phyloP scores from a whole-genome alignment of 2,113 vertebrate genomes.

The Gymnobelideus leadbeateri region DNA sequence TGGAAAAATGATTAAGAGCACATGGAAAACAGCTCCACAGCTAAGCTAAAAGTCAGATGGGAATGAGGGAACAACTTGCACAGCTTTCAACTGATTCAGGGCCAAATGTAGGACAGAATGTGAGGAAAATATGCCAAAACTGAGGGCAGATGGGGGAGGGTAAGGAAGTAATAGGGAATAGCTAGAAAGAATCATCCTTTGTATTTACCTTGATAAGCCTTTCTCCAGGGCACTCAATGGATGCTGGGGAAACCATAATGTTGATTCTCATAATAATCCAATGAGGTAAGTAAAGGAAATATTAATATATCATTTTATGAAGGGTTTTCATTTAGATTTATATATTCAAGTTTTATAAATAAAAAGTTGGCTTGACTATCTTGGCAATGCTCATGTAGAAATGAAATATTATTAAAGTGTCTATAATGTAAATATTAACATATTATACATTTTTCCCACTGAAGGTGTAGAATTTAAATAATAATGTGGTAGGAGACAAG shows the following conservation, averaged over 20 bases:
- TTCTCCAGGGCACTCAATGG: conserved; percentile 55
- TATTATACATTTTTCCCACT: conserved; percentile 66
- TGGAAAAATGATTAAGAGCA: conserved; percentile 82
- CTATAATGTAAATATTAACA: conserved; percentile 77
- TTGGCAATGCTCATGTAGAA: conserved; percentile 75
- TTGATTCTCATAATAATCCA: conserved; percentile 35
- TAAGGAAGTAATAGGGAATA: conserved; percentile 47
- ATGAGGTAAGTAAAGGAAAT: conserved; percentile 54
- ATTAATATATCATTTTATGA: conserved; percentile 64
- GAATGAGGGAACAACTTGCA: conserved; percentile 78
- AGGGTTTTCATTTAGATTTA: conserved; percentile 71
- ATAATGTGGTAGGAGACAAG: conserved; percentile 69
- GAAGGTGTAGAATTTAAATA: conserved; percentile 64
- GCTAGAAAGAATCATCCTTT: conserved; percentile 74
- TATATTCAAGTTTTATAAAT: conserved; percentile 74
- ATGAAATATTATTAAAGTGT: conserved; percentile 72
- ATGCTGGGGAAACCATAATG: conserved; percentile 42
- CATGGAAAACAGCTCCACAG: conserved; percentile 78
- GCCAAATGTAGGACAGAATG: conserved; percentile 80
- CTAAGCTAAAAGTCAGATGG: conserved; percentile 79
- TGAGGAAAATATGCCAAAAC: conserved; percentile 71
- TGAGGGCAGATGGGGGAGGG: conserved; percentile 50
- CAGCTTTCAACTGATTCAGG: conserved; percentile 78
- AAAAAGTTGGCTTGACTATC: conserved; percentile 72
- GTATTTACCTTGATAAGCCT: conserved; percentile 59